Evolutionary conservation across 1,140 invertebrate species (phyloP), one percentile per base, ranked within the genome.

Genomic region (Neotoxoptera formosana): DNA sequence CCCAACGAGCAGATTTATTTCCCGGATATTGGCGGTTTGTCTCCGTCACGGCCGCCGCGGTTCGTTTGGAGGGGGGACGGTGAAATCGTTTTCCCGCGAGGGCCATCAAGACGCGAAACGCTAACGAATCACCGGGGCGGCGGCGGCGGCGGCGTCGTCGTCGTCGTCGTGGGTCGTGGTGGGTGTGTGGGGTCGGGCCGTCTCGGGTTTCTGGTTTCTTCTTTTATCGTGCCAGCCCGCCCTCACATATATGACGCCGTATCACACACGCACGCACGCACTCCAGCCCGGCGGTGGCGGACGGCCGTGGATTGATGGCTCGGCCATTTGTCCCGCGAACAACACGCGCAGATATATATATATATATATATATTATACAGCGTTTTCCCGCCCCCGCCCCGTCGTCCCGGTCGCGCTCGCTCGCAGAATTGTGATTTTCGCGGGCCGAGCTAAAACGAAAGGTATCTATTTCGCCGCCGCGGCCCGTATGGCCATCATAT

Each of bases 391-490:
- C n/a, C 30, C 6, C 60, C 14, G 30, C 30, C 21, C n/a, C n/a
- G n/a, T n/a, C 83, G 23, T 11, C 23, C 83, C 4, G 83, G 36
- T 36, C 11, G 20, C 14, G 36, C 4, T 41, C 23, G 36, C 23
- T 84, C 23, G 83, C 9, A 41, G 36, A 84, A 84, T 84, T 45
- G 83, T 23, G 83, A 84, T 84, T 84, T 84, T 84, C 84, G 45
- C n/a, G n/a, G n/a, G 47, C 11, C 1, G 86, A 30, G 25, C n/a
- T 88, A 34, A 88, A 88, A 88, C 86, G 86, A 88, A 88, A 88
- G 45, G 86, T 88, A 88, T 48, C 45, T 48, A 88, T 47, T n/a
- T 88, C 30, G n/a, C n/a, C n/a, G n/a, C 47, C 45, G 7, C 45
- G 25, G 47, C 81, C 81, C 36, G 7, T 7, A 34, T 23, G 30